Percentiles rank a stretch among this genome's conserved stretches.
phyloP scores from a whole-genome alignment of 2,113 vertebrate genomes.

The Sialia sialis region DNA sequence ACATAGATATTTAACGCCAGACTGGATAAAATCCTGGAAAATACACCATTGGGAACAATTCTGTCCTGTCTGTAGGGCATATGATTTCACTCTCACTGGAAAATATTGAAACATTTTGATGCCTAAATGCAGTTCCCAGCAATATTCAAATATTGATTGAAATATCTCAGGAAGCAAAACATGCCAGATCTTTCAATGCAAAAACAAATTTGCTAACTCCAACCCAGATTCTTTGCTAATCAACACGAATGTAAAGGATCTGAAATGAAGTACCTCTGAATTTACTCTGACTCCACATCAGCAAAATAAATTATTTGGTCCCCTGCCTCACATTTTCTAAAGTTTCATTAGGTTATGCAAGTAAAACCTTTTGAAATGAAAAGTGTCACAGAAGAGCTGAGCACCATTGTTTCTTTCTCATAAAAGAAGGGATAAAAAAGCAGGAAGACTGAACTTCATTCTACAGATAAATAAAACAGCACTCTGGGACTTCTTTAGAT shows the following conservation, averaged over 20 bases:
- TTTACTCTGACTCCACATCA: neutral
- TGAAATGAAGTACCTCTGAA: neutral
- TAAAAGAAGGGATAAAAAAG: neutral
- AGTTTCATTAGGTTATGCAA: constrained; percentile 27
- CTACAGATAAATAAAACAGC: constrained; percentile 19
- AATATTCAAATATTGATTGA: neutral
- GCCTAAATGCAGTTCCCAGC: neutral
- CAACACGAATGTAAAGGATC: neutral
- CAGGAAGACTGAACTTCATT: neutral
- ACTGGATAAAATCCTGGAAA: constrained; percentile 27
- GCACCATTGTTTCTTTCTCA: constrained; percentile 4
- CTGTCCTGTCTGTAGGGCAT: neutral
- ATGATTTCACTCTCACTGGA: neutral
- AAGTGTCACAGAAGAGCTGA: constrained; percentile 30
- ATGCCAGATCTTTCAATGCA: neutral
- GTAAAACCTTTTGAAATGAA: constrained; percentile 26
- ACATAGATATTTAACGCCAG: neutral
- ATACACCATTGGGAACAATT: neutral
- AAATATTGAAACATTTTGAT: constrained; percentile 3
- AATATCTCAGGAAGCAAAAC: neutral
- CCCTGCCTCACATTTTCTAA: neutral
- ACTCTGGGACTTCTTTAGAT: neutral
- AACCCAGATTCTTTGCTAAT: neutral
- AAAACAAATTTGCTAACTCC: neutral
- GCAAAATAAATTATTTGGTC: neutral